Percentiles rank a stretch among this genome's conserved stretches.
phyloP scores from a whole-genome alignment of 2,888 invertebrate species.

The Nemotelus pantherinus region DNA sequence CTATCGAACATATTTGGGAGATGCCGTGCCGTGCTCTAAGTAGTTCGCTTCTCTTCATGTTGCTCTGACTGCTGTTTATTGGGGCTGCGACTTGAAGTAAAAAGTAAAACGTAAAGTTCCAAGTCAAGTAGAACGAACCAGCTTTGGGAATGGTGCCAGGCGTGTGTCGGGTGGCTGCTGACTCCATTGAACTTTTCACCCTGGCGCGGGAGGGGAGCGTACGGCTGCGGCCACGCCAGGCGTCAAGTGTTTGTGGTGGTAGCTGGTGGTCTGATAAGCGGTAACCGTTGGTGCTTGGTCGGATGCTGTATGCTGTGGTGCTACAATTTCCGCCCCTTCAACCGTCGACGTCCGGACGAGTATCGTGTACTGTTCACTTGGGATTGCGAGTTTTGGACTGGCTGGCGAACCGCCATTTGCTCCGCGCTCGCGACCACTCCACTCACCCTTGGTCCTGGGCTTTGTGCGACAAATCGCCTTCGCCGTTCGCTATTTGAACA shows the following conservation, averaged over 20 bases:
- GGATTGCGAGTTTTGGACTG: slow-evolving; percentile 29
- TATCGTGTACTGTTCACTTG: slow-evolving; percentile 13
- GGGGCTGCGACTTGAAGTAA: slow-evolving; percentile 62
- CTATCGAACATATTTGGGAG: neutral
- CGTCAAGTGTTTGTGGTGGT: slow-evolving; percentile 44
- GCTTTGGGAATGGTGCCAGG: neutral
- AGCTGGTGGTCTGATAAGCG: slow-evolving; percentile 40
- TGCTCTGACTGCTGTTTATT: slow-evolving; percentile 58
- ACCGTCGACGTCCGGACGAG: neutral
- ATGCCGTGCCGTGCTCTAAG: neutral
- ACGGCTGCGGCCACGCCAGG: slow-evolving; percentile 28
- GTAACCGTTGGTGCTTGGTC: slow-evolving; percentile 41
- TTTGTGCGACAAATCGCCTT: slow-evolving; percentile 47
- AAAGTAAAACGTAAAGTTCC: slow-evolving; percentile 58
- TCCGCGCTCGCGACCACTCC: slow-evolving; percentile 34
- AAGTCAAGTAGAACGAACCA: slow-evolving; percentile 54
- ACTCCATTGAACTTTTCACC: slow-evolving; percentile 12
- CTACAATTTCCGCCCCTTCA: slow-evolving; percentile 14
- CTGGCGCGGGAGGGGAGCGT: neutral
- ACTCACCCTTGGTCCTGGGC: slow-evolving; percentile 23
- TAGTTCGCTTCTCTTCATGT: neutral
- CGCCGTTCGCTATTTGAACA: slow-evolving; percentile 48
- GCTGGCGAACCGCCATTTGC: slow-evolving; percentile 42
- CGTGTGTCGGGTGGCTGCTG: neutral
- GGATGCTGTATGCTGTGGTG: slow-evolving; percentile 34